phyloP scores from a whole-genome alignment of 1,140 invertebrate genomes.

The Drosophila nigrodunni region DNA sequence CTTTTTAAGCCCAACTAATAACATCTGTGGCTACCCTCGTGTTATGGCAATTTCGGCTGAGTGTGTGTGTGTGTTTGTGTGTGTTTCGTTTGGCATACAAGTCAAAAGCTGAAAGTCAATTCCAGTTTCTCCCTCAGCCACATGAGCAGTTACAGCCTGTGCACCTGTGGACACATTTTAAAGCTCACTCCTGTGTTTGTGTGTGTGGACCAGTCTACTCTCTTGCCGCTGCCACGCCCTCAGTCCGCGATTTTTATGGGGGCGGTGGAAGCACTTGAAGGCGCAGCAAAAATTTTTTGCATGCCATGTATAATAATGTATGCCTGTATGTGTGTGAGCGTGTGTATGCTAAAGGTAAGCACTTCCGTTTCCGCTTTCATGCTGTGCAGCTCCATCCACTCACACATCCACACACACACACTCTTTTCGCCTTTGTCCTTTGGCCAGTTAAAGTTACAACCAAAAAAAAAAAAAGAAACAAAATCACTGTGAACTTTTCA shows the following conservation, averaged over 20 bases:
- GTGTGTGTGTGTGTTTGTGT: constrained; percentile 25
- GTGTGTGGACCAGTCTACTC: constrained; percentile 12
- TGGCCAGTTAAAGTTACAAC: constrained; percentile 38
- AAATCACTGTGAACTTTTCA: constrained; percentile 44
- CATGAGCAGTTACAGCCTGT: constrained; percentile 45
- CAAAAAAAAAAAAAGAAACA: constrained; percentile 50
- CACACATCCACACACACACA: constrained; percentile 10
- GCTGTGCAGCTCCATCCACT: constrained; percentile 47
- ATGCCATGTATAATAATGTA: constrained; percentile 54
- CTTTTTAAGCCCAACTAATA: background rate
- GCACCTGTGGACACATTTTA: constrained; percentile 79
- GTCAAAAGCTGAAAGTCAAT: constrained; percentile 78
- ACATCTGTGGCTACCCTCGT: constrained; percentile 30
- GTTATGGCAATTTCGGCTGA: constrained; percentile 32
- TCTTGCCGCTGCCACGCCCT: constrained; percentile 24
- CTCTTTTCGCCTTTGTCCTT: constrained; percentile 18
- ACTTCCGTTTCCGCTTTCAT: constrained; percentile 79
- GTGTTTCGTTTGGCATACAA: constrained; percentile 64
- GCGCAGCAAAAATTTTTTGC: constrained; percentile 54
- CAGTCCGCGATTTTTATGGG: constrained; percentile 14
- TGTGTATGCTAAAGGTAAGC: constrained; percentile 64
- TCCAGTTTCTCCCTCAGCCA: constrained; percentile 42
- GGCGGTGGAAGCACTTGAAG: constrained; percentile 50
- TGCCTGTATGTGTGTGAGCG: constrained; percentile 29
- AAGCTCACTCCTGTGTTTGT: constrained; percentile 53